Conservation (phyloP, 2,113 vertebrate species). For the Tiliqua scincoides region DNA sequence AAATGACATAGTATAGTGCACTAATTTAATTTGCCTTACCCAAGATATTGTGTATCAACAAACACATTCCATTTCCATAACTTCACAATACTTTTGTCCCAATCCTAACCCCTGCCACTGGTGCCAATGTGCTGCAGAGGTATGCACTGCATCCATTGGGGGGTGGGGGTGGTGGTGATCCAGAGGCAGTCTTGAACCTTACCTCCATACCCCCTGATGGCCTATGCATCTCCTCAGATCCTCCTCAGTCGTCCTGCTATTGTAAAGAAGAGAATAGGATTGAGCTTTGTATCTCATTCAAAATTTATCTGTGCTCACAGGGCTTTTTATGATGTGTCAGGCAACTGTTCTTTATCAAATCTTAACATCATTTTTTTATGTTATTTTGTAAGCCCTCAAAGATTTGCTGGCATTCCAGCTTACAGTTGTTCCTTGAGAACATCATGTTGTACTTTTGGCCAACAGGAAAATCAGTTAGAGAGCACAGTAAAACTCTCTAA, state of each 20-base stretch:
- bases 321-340: slow-evolving; percentile 37
- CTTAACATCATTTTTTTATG: slow-evolving; percentile 51
- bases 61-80: neutral
- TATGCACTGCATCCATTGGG: too few species aligned
- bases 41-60: neutral
- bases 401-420: neutral
- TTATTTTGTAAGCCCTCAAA: slow-evolving; percentile 8
- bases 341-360: slow-evolving; percentile 67
- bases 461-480: neutral
- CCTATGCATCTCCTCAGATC: too few species aligned
- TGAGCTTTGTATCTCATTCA: slow-evolving; percentile 38
- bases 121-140: too few species aligned
- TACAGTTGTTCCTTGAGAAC: neutral
- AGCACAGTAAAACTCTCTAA: neutral
- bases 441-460: neutral
- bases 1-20: neutral
- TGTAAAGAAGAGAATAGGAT: too few species aligned
- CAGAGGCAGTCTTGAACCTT: too few species aligned
- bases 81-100: slow-evolving; percentile 21
- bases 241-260: too few species aligned
- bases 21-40: neutral
- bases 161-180: too few species aligned
- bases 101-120: too few species aligned
- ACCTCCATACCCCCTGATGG: too few species aligned
- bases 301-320: slow-evolving; percentile 53